These are phyloP conservation scores for Erebia aethiops DNA, from an alignment of 2,888 invertebrate genomes.

Conservation along the genomic window DNA sequence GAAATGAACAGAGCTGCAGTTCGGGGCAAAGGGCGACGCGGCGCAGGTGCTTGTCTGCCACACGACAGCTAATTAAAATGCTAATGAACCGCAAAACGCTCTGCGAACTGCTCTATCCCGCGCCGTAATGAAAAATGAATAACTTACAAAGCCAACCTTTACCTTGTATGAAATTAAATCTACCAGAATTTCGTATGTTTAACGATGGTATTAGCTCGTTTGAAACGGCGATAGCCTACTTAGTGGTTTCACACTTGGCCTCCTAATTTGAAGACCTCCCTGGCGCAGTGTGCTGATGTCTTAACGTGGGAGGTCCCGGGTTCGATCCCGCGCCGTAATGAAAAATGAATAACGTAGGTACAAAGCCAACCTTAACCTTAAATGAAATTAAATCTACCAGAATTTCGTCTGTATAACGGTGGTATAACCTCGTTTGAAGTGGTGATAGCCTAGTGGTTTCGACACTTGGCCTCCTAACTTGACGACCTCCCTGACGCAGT, in stretches of 20 bases:
- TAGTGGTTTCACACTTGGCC: too few species aligned
- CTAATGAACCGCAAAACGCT: slow-evolving; percentile 62
- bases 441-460: too few species aligned
- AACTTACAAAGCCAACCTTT: slow-evolving; percentile 27
- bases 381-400: background rate
- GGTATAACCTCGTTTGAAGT: background rate
- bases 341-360: slow-evolving; percentile 33
- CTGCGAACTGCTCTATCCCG: slow-evolving; percentile 32
- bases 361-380: too few species aligned
- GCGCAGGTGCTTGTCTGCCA: slow-evolving; percentile 44
- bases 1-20: slow-evolving; percentile 40
- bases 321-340: slow-evolving; percentile 27
- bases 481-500: too few species aligned
- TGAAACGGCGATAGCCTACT: too few species aligned
- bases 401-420: too few species aligned
- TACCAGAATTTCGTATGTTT: too few species aligned
- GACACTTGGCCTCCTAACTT: too few species aligned
- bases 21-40: slow-evolving; percentile 36
- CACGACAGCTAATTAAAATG: slow-evolving; percentile 76
- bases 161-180: background rate
- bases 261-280: too few species aligned
- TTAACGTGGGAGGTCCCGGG: too few species aligned
- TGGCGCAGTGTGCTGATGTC: too few species aligned
- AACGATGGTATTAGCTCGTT: background rate
- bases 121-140: slow-evolving; percentile 29